Evolutionary conservation across 2,888 invertebrate species (phyloP), one percentile per base, ranked within the genome.

Genomic region (Lasioglossum pauxillum): DNA sequence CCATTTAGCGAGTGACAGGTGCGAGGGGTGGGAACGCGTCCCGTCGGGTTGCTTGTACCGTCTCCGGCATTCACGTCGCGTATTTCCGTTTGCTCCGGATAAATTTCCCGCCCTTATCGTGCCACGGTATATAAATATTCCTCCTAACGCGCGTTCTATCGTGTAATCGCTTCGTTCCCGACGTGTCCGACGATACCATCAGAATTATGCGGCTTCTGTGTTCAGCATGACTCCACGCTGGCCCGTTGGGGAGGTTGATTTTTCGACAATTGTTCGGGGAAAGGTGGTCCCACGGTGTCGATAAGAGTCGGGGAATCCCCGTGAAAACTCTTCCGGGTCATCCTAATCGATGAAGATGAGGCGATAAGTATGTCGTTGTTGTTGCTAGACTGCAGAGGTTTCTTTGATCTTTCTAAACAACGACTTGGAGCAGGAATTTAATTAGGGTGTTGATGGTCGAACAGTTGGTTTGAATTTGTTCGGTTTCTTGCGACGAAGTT

Each of bases 11-110:
- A 27, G 85, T 64, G 84, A 57, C 78, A 73, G 71, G 75, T 79
- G 80, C 35, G 38, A 53, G 46, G 67, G 35, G 23, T 41, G 64
- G 74, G 74, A 41, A 49, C 38, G 27, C 16, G 64, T 31, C 64
- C 31, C 31, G 64, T 31, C 57, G 72, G 46, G 53, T 23, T 27
- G 41, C 67, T 49, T 31, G 53, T 23, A 10, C 19, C 72, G 31
- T 41, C 31, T 19, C 74, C 31, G 78, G 79, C 85, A 91, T 91
- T 87, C 84, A 73, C 80, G 77, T 74, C 85, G 64, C 77, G 71
- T 84, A 85, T 80, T 91, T 90, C 90, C 88, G 88, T 69, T 84
- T 71, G 88, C 27, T 80, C 84, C 79, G 83, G 78, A 90, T 91
- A 82, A 87, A 84, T 89, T 87, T 83, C 69, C 64, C 71, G 78